Evolutionary conservation across 2,888 invertebrate species (phyloP).

Genomic region (Ferdinandea cuprea): DNA sequence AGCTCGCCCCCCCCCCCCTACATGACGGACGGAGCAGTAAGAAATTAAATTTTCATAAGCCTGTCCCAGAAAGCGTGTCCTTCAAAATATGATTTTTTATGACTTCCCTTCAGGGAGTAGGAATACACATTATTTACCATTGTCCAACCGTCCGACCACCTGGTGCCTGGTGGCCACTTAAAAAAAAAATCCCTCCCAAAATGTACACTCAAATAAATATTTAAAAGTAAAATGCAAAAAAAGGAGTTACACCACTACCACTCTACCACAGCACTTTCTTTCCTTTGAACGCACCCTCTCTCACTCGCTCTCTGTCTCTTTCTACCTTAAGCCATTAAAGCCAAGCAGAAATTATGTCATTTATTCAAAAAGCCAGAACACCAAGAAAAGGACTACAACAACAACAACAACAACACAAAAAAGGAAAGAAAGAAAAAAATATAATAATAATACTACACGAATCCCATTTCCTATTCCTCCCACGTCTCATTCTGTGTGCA

Average conservation of each 20-base stretch:
- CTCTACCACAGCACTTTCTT: conserved; percentile 10
- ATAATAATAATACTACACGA: conserved; percentile 49
- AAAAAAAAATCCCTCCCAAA: conserved; percentile 45
- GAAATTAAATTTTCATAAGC: conserved; percentile 26
- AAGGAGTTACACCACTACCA: conserved; percentile 45
- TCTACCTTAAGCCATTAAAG: conserved; percentile 55
- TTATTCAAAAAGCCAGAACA: conserved; percentile 54
- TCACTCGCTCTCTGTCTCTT: neutral
- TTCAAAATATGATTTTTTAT: conserved; percentile 17
- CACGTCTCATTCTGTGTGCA: conserved; percentile 59
- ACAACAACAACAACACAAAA: too few species aligned
- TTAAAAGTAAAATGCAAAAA: conserved; percentile 50
- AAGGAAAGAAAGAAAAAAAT: conserved; percentile 1
- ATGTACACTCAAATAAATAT: conserved; percentile 10
- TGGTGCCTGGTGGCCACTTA: conserved; percentile 63
- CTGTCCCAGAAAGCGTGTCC: conserved; percentile 6
- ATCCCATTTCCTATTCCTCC: conserved; percentile 65
- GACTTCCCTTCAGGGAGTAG: too few species aligned
- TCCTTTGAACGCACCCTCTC: conserved; percentile 24
- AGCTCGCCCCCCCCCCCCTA: too few species aligned
- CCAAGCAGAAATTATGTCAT: conserved; percentile 66
- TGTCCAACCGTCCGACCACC: conserved; percentile 57
- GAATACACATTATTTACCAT: conserved; percentile 24
- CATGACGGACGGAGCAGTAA: neutral
- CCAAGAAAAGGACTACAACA: conserved; percentile 26